These are phyloP conservation scores for Chironomus tepperi DNA, from an alignment of 1,140 invertebrate genomes.

Conservation along the genomic window DNA sequence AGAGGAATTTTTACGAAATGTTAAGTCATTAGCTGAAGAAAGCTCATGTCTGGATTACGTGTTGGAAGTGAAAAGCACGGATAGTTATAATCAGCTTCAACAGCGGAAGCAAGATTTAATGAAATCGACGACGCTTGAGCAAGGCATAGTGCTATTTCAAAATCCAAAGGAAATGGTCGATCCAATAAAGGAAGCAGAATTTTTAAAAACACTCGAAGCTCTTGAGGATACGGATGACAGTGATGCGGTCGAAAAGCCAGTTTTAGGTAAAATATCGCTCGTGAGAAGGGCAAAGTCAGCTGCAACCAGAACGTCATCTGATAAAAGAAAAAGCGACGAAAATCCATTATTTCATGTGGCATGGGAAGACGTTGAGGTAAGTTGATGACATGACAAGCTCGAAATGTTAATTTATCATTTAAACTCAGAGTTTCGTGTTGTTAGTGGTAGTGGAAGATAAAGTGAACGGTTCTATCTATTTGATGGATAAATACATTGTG, in stretches of 20 bases:
- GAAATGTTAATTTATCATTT: conserved; percentile 23
- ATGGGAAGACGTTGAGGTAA: conserved; percentile 27
- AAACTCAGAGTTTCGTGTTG: too few species aligned
- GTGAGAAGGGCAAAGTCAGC: conserved; percentile 51
- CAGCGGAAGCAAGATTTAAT: conserved; percentile 29
- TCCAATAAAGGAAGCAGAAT: conserved; percentile 42
- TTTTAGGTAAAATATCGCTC: conserved; percentile 51
- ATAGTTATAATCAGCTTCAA: conserved; percentile 24
- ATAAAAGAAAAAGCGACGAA: conserved; percentile 35
- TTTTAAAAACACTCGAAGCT: conserved; percentile 42
- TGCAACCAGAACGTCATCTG: conserved; percentile 39
- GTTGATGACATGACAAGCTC: conserved; percentile 30
- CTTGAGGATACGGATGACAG: conserved; percentile 54
- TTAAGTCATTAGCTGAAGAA: conserved; percentile 43
- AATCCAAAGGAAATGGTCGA: conserved; percentile 39
- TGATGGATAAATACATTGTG: too few species aligned
- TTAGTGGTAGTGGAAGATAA: too few species aligned
- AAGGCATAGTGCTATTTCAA: conserved; percentile 31
- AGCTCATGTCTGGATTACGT: conserved; percentile 40
- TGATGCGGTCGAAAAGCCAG: conserved; percentile 44
- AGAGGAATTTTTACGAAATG: conserved; percentile 33
- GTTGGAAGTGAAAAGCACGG: conserved; percentile 31
- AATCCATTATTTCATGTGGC: conserved; percentile 28
- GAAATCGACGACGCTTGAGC: conserved; percentile 30
- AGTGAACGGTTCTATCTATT: too few species aligned